Evolutionary conservation across 2,888 invertebrate genomes (phyloP).

Genomic region (Ommatoiulus sabulosus): DNA sequence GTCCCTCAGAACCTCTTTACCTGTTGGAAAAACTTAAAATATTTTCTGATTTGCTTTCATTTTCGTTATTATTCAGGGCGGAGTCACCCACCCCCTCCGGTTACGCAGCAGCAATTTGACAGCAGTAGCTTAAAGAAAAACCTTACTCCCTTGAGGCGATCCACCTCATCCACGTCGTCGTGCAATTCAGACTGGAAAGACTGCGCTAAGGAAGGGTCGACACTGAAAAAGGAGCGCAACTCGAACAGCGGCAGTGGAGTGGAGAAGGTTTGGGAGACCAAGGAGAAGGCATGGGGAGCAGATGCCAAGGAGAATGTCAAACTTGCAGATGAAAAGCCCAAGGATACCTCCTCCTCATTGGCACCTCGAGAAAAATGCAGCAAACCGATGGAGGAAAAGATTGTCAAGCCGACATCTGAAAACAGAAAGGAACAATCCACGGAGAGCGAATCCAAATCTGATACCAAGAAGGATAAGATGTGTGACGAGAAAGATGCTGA

Average conservation of each 20-base stretch:
- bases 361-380: conserved; percentile 4
- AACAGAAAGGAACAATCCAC: neutral
- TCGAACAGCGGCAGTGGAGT: conserved; percentile 51
- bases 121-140: conserved; percentile 65
- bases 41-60: conserved; percentile 47
- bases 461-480: neutral
- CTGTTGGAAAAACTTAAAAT: neutral
- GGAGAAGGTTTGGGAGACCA: conserved; percentile 55
- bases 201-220: conserved; percentile 63
- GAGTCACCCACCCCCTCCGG: conserved; percentile 67
- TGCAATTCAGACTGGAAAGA: conserved; percentile 64
- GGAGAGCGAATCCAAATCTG: neutral
- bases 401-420: neutral
- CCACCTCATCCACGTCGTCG: conserved; percentile 66
- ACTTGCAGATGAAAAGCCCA: neutral
- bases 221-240: conserved; percentile 60
- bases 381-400: conserved; percentile 32
- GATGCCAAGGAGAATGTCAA: conserved; percentile 17
- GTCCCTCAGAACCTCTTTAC: neutral
- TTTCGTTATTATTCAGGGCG: conserved; percentile 62
- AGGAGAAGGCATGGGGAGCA: conserved; percentile 51
- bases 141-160: conserved; percentile 67
- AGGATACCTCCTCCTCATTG: neutral
- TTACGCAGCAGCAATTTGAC: conserved; percentile 66
- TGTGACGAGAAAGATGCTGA: neutral